These are phyloP conservation scores for Sphaeridia pumilis DNA, from an alignment of 2,888 invertebrate genomes.

Conservation along the genomic window DNA sequence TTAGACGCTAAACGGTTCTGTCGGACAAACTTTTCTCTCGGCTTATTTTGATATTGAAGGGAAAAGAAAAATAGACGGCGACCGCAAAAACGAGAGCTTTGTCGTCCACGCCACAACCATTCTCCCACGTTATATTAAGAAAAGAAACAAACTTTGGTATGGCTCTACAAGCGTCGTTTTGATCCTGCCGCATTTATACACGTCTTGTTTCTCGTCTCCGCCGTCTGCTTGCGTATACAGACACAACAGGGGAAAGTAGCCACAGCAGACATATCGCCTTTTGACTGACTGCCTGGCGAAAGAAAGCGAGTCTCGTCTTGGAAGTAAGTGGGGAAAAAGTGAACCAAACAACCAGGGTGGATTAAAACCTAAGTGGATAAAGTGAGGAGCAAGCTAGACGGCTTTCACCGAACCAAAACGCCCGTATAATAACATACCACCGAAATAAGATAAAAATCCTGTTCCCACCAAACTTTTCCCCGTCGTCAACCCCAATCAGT, in stretches of 20 bases:
- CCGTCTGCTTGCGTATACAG: too few species aligned
- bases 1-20: not conserved
- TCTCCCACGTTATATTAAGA: not conserved
- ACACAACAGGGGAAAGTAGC: too few species aligned
- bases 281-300: too few species aligned
- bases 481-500: too few species aligned
- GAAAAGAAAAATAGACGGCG: not conserved
- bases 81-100: not conserved
- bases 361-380: constrained; percentile 3
- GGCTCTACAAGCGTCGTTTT: too few species aligned
- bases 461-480: too few species aligned
- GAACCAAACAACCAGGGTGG: not conserved
- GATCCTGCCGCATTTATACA: too few species aligned
- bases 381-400: not conserved
- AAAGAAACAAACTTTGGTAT: not conserved
- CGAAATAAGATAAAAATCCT: too few species aligned
- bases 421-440: too few species aligned
- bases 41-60: not conserved
- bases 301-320: not conserved
- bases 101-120: not conserved
- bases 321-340: not conserved
- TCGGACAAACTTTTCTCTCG: not conserved
- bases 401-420: not conserved
- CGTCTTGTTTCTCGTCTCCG: too few species aligned
- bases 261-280: too few species aligned